phyloP scores from a whole-genome alignment of 2,113 vertebrate genomes.

The Serilophus lunatus region DNA sequence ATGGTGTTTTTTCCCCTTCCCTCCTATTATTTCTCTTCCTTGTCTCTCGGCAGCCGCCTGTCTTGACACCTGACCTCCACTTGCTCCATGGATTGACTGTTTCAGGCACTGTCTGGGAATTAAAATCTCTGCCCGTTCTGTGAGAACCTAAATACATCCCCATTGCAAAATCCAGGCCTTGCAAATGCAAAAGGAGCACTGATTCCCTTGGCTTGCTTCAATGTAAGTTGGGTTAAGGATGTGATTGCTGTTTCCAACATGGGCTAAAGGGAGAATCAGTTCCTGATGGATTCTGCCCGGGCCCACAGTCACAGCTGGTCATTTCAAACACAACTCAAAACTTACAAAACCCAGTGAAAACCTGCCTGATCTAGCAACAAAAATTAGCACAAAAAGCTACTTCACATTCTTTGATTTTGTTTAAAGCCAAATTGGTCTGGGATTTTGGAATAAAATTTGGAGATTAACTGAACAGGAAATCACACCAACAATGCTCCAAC shows the following conservation, averaged over 20 bases:
- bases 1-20: slow-evolving; percentile 3
- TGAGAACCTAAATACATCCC: background rate
- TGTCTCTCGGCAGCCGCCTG: slow-evolving; percentile 49
- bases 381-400: slow-evolving; percentile 12
- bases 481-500: slow-evolving; percentile 1
- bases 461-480: slow-evolving; percentile 47
- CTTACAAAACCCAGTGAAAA: background rate
- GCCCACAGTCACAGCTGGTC: background rate
- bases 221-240: background rate
- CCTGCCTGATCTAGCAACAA: background rate
- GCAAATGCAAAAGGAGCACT: background rate
- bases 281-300: background rate
- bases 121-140: slow-evolving; percentile 13
- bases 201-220: background rate
- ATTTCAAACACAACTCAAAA: background rate
- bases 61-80: slow-evolving; percentile 47
- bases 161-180: background rate
- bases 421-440: slow-evolving; percentile 10
- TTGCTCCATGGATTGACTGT: slow-evolving; percentile 28
- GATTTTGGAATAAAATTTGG: background rate
- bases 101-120: slow-evolving; percentile 36
- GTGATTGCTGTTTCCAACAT: background rate
- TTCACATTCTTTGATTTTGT: background rate
- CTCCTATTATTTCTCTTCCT: slow-evolving; percentile 58
- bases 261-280: background rate